Conservation (phyloP, 2,888 invertebrate genomes). For the Pseudanteris insignis region DNA sequence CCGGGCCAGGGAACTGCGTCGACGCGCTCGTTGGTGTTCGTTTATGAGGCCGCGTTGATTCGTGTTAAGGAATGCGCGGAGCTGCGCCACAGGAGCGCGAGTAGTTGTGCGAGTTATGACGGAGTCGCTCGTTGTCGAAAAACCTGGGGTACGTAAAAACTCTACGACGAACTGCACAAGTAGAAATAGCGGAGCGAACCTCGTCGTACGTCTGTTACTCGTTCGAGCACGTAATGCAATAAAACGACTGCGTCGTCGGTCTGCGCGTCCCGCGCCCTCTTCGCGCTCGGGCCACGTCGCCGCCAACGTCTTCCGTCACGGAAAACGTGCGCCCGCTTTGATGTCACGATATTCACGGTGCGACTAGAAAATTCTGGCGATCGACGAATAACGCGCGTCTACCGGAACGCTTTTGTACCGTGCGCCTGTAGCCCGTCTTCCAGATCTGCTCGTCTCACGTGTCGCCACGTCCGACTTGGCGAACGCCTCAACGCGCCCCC, state of each 20-base stretch:
- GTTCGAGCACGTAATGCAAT: slow-evolving; percentile 56
- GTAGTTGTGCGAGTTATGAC: slow-evolving; percentile 24
- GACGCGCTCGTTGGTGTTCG: no score
- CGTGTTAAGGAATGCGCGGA: slow-evolving; percentile 24
- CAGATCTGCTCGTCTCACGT: slow-evolving; percentile 4
- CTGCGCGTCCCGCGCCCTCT: slow-evolving; percentile 12
- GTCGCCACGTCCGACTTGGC: slow-evolving; percentile 13
- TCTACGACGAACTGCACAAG: slow-evolving; percentile 47
- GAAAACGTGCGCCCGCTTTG: slow-evolving; percentile 24
- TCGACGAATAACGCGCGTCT: slow-evolving; percentile 25
- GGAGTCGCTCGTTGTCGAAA: slow-evolving; percentile 8
- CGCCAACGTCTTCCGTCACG: slow-evolving; percentile 5
- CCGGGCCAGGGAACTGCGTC: no score
- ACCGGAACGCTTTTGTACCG: no score
- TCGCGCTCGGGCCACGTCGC: slow-evolving; percentile 5
- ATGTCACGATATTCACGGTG: slow-evolving; percentile 34
- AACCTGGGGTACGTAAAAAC: slow-evolving; percentile 31
- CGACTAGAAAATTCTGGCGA: slow-evolving; percentile 27
- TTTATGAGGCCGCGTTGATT: slow-evolving; percentile 30
- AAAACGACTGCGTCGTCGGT: slow-evolving; percentile 50
- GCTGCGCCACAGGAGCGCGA: no score
- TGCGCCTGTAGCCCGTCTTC: slow-evolving; percentile 25
- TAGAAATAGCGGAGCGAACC: slow-evolving; percentile 45
- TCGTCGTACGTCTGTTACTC: slow-evolving; percentile 45
- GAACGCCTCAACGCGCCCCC: slow-evolving; percentile 4